Percentiles rank a stretch among this genome's conserved stretches.
phyloP scores from a whole-genome alignment of 2,888 invertebrate species.

The Eilema griseolum region DNA sequence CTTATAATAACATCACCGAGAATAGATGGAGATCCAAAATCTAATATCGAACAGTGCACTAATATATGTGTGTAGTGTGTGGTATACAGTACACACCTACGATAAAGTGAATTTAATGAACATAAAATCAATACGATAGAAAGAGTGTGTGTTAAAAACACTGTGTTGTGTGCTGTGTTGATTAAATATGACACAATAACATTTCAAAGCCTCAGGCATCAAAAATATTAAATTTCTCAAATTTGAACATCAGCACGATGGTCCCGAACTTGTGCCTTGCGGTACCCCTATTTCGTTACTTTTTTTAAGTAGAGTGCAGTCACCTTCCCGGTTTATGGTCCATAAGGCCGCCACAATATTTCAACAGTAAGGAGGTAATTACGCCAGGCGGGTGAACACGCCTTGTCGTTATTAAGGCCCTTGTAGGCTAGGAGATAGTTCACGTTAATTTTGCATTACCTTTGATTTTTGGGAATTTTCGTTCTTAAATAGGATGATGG shows the following conservation, averaged over 20 bases:
- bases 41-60: too few species aligned
- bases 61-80: too few species aligned
- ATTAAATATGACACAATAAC: not conserved
- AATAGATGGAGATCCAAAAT: too few species aligned
- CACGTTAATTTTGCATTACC: not conserved
- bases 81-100: too few species aligned
- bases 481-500: not conserved
- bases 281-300: conserved; percentile 6
- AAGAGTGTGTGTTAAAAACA: not conserved
- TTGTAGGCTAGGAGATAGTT: conserved; percentile 35
- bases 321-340: conserved; percentile 28
- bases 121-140: too few species aligned
- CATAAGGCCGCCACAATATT: conserved; percentile 48
- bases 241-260: not conserved
- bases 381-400: conserved; percentile 36
- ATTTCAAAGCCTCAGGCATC: conserved; percentile 1
- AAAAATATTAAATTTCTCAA: conserved; percentile 6
- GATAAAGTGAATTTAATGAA: too few species aligned
- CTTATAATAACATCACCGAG: too few species aligned
- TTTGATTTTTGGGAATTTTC: not conserved
- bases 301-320: conserved; percentile 40
- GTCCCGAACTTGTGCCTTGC: conserved; percentile 9
- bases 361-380: conserved; percentile 57
- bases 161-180: not conserved
- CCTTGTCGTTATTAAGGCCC: conserved; percentile 35